Evolutionary conservation across 1,140 invertebrate species (phyloP).

Genomic region (Globodera ellingtonae): DNA sequence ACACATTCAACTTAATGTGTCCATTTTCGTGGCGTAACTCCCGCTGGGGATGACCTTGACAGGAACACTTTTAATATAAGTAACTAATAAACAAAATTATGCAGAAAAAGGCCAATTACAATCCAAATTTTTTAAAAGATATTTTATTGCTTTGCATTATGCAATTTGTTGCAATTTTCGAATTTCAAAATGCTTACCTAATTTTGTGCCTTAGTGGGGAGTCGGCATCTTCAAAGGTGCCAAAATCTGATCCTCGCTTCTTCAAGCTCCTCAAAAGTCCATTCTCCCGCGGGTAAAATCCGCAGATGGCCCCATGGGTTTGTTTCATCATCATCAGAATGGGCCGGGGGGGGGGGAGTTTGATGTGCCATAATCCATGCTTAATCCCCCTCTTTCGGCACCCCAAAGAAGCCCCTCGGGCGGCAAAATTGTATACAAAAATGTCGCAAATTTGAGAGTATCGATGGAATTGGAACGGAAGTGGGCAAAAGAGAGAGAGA

Average conservation of each 20-base stretch:
- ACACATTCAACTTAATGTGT: too few relatives aligned
- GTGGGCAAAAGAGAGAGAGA: not conserved
- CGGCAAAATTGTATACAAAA: not conserved
- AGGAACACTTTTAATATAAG: too few relatives aligned
- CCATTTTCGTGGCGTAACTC: not conserved
- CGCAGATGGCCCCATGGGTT: not conserved
- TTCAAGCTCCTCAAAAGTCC: not conserved
- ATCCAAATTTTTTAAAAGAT: too few relatives aligned
- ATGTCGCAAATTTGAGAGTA: not conserved
- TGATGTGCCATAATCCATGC: not conserved
- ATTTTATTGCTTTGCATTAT: too few relatives aligned
- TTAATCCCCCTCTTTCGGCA: constrained; percentile 2
- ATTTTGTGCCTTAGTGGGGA: too few relatives aligned
- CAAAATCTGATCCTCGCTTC: not conserved
- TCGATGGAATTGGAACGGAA: constrained; percentile 1
- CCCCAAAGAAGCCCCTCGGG: constrained; percentile 2
- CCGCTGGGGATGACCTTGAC: not conserved
- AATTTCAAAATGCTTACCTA: too few relatives aligned
- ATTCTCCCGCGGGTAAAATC: not conserved
- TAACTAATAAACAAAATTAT: too few relatives aligned
- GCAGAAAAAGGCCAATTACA: too few relatives aligned
- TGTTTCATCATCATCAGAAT: not conserved
- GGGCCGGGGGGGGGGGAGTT: not conserved
- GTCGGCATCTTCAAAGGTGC: not conserved
- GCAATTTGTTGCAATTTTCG: too few relatives aligned